Evolutionary conservation across 2,113 vertebrate genomes (phyloP), one percentile per base, ranked within the genome.

Genomic region (Scytalopus superciliaris): DNA sequence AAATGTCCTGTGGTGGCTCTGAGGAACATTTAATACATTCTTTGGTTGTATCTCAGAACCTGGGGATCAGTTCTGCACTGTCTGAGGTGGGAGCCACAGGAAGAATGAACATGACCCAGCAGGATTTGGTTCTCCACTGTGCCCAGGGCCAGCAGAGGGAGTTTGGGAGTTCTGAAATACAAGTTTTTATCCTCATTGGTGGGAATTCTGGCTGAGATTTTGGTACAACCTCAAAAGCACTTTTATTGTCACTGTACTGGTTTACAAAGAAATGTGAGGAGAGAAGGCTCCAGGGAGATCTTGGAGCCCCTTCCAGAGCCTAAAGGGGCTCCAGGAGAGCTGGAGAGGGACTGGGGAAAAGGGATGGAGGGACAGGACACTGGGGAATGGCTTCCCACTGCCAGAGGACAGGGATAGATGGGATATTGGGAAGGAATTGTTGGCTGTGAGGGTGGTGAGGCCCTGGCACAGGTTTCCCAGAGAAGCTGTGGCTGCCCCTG

Each of bases 361-460:
- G 37, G 57, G 0, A 1, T 73, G 57, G 57, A 64, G 42, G 18
- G 22, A 44, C 37, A 66, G 59, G 44, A 59, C 52, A 33, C 37
- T n/a, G 44, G 76, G 59, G 59, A 73, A 57, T 88, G 50, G 37
- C 25, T 73, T 12, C 49, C 12, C 31, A 35, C 3, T 42, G 67
- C 42, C 30, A 49, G 11, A 49, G 75, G 24, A 7, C 40, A 53
- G 30, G 7, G 30, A 1, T 6, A 0, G 35, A 27, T 57, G 50
- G 35, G 35, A 57, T 12, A 8, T 50, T 49, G 59, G 42, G 42
- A 27, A 64, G 31, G 30, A 15, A 80, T 56, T 79, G 0, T 0
- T 40, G 0, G 0, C 25, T 80, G 35, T 2, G 31, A 56, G 30
- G 40, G 13, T 31, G 57, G 17, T 17, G 44, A 45, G 44, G 44